Conservation (phyloP, 2,888 invertebrate genomes). For the Podabrus alpinus region DNA sequence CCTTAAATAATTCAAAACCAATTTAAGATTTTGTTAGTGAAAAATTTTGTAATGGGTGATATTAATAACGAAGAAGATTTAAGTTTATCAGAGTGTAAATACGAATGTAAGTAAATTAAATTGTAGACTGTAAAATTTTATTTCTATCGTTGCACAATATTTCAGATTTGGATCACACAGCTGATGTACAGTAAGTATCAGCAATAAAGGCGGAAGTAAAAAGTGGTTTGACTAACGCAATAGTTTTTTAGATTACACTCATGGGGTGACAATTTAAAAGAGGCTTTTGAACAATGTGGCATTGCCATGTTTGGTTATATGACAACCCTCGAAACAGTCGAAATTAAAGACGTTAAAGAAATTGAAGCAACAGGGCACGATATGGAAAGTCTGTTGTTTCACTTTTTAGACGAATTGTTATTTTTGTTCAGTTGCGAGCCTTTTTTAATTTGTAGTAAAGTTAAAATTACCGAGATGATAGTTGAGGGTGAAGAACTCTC, state of each 20-base stretch:
- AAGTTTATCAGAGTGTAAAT: conserved; percentile 69
- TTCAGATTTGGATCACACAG: conserved; percentile 94
- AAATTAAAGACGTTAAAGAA: conserved; percentile 75
- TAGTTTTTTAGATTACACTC: conserved; percentile 74
- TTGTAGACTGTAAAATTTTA: neutral
- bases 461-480: conserved; percentile 87
- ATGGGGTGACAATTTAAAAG: conserved; percentile 86
- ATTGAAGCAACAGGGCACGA: conserved; percentile 91
- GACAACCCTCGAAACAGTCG: conserved; percentile 87
- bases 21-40: neutral
- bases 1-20: no score
- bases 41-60: conserved; percentile 3
- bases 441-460: conserved; percentile 82
- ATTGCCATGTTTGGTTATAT: conserved; percentile 98
- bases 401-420: conserved; percentile 92
- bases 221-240: conserved; percentile 3
- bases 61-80: conserved; percentile 65
- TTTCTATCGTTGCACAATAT: conserved; percentile 34
- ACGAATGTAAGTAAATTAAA: conserved; percentile 72
- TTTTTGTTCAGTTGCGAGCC: conserved; percentile 93
- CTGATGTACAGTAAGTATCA: conserved; percentile 93
- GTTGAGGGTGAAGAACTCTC: conserved; percentile 70
- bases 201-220: neutral
- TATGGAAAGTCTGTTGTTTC: conserved; percentile 83
- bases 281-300: conserved; percentile 94